Base-by-base conservation (phyloP, 2,113 vertebrate species). In the Nymphicus hollandicus region DNA sequence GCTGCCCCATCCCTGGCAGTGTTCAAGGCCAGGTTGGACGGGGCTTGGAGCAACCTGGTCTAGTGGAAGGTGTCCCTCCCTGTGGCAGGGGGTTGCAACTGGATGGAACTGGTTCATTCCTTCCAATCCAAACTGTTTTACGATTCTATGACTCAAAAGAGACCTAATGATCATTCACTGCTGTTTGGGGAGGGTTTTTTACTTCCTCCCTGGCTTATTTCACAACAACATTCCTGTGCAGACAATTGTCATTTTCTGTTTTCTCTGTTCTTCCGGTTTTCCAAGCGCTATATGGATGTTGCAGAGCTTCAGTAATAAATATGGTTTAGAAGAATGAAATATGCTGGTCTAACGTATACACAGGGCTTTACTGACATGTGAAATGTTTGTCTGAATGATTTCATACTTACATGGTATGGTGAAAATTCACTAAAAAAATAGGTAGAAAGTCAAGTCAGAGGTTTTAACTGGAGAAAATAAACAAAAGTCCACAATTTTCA, bases 361-460 rank as follows among this genome's bases (percentile, higher is more conserved):
- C 69, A 78, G 2, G 64, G 77, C 58, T 92, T 79, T 95, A 93
- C 23, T 94, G 95, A 81, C 90, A 93, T 89, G 95, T 93, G 92
- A 96, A 96, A 86, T 89, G 73, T 88, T 96, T 87, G 47, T 49
- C 86, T 86, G 86, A 81, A 76, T 89, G 47, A 91, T 89, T 96
- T 93, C 94, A 91, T 93, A 39, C 92, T 94, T 79, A 41, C 64
- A 53, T 33, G 84, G 83, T 16, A 93, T 70, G 95, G 95, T 35
- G 77, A 95, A 96, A 95, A 94, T 88, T 79, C 93, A 24, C 70
- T 94, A 74, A 37, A 91, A 96, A 96, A 96, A 95, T 91, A 96
- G 94, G 91, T 95, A 93, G 93, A 92, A 96, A 79, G 91, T 91
- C 95, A 96, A 93, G 77, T 61, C 61, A 63, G 93, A 94, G 61